phyloP scores from a whole-genome alignment of 2,113 vertebrate species.

The Pionites leucogaster region DNA sequence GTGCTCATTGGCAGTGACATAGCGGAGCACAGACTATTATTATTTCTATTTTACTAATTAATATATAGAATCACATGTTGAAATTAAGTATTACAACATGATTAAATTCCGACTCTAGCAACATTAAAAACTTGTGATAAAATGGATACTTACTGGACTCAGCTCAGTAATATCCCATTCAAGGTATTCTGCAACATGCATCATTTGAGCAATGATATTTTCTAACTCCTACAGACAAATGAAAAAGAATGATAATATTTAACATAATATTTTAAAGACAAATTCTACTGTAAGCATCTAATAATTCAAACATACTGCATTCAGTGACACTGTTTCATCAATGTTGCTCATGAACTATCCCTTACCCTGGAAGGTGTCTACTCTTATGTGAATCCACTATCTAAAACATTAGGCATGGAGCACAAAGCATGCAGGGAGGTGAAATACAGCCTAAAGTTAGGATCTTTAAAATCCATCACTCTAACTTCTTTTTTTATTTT shows the following conservation, averaged over 20 bases:
- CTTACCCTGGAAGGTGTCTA: neutral
- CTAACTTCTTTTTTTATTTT: neutral
- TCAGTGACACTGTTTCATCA: neutral
- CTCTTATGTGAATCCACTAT: neutral
- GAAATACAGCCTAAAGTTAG: neutral
- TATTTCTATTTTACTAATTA: neutral
- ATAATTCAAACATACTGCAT: neutral
- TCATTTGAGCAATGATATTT: slow-evolving; percentile 87
- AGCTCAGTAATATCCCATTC: slow-evolving; percentile 91
- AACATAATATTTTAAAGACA: neutral
- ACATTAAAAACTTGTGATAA: neutral
- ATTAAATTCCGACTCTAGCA: neutral
- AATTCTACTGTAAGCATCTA: neutral
- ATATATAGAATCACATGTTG: neutral
- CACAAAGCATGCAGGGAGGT: neutral
- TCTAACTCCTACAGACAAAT: slow-evolving; percentile 76
- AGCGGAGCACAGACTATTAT: neutral
- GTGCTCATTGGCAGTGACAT: neutral
- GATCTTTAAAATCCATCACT: neutral
- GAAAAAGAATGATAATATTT: neutral
- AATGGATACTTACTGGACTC: slow-evolving; percentile 82
- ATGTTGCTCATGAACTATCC: neutral
- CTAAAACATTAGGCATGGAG: neutral
- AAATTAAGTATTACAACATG: neutral
- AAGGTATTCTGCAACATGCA: slow-evolving; percentile 87